A percentile compares a stretch with the other conserved stretches of the same genome.
phyloP scores from a whole-genome alignment of 2,113 vertebrate genomes.

The Seriola dumerili region DNA sequence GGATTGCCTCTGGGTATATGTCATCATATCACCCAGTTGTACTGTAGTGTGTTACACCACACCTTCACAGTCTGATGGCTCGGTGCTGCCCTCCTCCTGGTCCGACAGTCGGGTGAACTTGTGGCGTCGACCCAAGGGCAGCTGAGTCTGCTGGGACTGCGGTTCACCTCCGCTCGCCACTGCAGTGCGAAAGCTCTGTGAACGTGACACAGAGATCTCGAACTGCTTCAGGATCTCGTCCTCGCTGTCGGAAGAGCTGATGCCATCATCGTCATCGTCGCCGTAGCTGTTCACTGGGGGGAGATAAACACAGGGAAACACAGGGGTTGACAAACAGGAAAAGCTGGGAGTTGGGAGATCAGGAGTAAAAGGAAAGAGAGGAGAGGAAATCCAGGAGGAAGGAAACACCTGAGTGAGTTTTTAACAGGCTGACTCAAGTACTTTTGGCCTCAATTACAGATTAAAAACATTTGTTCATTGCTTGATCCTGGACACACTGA shows the following conservation, averaged over 20 bases:
- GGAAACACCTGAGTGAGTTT: too few relatives aligned
- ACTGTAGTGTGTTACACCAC: not conserved
- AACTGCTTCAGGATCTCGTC: constrained; percentile 88
- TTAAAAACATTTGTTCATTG: not conserved
- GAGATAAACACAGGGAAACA: constrained; percentile 36
- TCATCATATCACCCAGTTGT: too few relatives aligned
- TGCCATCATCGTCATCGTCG: constrained; percentile 78
- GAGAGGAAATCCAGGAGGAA: constrained; percentile 33
- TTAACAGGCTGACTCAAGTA: too few relatives aligned
- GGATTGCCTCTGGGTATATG: too few relatives aligned
- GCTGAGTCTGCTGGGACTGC: constrained; percentile 61
- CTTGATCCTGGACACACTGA: not conserved
- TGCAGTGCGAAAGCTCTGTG: constrained; percentile 82
- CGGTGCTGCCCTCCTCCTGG: constrained; percentile 80
- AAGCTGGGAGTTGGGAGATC: constrained; percentile 17
- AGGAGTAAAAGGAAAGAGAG: constrained; percentile 5
- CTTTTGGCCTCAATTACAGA: not conserved
- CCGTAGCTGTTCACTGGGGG: constrained; percentile 84
- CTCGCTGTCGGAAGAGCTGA: constrained; percentile 86
- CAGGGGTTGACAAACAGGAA: constrained; percentile 34
- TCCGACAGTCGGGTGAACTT: constrained; percentile 82
- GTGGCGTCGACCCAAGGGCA: constrained; percentile 59
- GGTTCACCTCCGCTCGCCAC: constrained; percentile 64
- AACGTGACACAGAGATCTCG: constrained; percentile 88
- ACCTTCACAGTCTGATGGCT: constrained; percentile 88